Base-by-base conservation (phyloP, 1,140 invertebrate genomes). In the Chelonus insularis region DNA sequence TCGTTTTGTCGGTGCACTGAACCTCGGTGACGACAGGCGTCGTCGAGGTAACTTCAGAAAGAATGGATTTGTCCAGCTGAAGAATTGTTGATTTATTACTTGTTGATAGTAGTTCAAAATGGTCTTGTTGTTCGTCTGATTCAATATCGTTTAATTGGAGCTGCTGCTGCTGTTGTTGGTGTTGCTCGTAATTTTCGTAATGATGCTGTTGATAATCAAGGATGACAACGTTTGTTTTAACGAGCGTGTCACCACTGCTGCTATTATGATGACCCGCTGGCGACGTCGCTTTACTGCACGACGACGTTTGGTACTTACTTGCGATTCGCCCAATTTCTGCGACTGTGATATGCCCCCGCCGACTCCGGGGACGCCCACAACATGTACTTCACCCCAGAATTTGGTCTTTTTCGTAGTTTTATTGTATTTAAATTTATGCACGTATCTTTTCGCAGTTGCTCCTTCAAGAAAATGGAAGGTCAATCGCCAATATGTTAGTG, bases 281-380 rank as follows among this genome's bases (percentile, higher is more conserved):
- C 63, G 74, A 77, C 64, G 76, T 72, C 68, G 70, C 67, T 72
- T 77, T 78, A 72, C 71, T 67, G 66, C 68, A 70, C 70, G 71
- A 70, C 64, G 71, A 72, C 68, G 71, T 69, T 70, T 71, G 71
- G 65, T 74, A 74, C 68, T 77, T 76, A 67, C 74, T 75, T 65
- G 70, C 69, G 60, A 73, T 77, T 69, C 70, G 73, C 69, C 72
- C 74, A 76, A 76, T 76, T 75, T 78, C 75, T 75, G 70, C 72
- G 67, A 66, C 68, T 60, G 67, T 70, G 65, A 66, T 68, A 61
- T 75, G 72, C 67, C 72, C 71, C 72, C 71, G 69, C 64, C 65
- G 59, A 63, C 59, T 68, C 59, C 66, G 71, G 69, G 71, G 72
- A 77, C 73, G 71, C 73, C 71, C 73, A 74, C 70, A 64, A 37